Conservation (phyloP, 2,113 vertebrate genomes). For the Tragelaphus scriptus region DNA sequence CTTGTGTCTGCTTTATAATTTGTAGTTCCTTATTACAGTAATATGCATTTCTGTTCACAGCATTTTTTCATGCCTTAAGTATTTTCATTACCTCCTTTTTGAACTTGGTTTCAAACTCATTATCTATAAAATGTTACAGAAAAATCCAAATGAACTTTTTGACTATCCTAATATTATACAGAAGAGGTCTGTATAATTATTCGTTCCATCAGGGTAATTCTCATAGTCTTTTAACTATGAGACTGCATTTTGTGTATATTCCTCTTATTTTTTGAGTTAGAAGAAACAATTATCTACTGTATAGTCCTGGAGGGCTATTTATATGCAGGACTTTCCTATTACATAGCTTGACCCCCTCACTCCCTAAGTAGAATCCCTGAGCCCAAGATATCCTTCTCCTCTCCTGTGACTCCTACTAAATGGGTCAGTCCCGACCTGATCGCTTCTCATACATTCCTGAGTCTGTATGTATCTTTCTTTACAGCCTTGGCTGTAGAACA, state of each 20-base stretch:
- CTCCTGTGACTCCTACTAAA: not conserved
- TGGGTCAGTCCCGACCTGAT: not conserved
- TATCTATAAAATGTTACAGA: not conserved
- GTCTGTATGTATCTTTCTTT: not conserved
- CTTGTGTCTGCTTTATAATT: not conserved
- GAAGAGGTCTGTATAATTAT: not conserved
- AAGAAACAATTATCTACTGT: not conserved
- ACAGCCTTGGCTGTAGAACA: not conserved
- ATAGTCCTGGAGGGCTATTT: not conserved
- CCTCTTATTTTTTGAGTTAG: not conserved
- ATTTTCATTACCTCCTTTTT: not conserved
- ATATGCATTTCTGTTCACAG: not conserved
- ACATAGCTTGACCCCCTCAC: not conserved
- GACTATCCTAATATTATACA: not conserved
- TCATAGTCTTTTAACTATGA: not conserved
- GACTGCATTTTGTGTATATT: not conserved
- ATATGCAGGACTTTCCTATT: not conserved
- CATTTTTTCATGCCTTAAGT: not conserved
- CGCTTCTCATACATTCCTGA: not conserved
- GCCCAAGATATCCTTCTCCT: not conserved
- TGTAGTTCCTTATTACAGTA: not conserved
- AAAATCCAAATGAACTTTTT: not conserved
- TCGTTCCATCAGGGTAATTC: not conserved
- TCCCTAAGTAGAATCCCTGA: not conserved
- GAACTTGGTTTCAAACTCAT: not conserved